Percentiles rank a stretch among this genome's conserved stretches.
phyloP scores from a whole-genome alignment of 1,140 invertebrate species.

The Pseudachorutes palmiensis region DNA sequence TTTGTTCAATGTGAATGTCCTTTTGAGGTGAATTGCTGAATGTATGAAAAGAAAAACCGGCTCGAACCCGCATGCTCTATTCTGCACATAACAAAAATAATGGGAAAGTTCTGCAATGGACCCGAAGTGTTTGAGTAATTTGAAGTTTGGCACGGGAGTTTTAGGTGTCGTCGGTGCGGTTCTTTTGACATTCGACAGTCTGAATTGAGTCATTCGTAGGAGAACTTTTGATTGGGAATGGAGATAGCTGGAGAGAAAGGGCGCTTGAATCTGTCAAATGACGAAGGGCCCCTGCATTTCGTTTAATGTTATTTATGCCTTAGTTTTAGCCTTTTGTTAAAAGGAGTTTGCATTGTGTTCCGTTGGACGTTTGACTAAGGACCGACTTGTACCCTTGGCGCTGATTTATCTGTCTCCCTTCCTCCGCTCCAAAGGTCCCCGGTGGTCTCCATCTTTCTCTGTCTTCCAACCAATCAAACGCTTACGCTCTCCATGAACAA shows the following conservation, averaged over 20 bases:
- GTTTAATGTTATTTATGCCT: background rate
- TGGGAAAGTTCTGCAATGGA: too few relatives aligned
- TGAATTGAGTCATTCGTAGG: background rate
- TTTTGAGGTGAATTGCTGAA: too few relatives aligned
- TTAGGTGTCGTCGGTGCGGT: too few relatives aligned
- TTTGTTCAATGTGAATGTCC: too few relatives aligned
- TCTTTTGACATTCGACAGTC: too few relatives aligned
- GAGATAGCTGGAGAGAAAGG: background rate
- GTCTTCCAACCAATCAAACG: too few relatives aligned
- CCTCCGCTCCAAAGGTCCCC: background rate
- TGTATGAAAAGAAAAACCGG: too few relatives aligned
- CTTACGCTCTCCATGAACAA: too few relatives aligned
- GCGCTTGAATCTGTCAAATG: background rate
- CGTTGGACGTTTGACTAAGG: background rate
- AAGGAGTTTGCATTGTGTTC: background rate
- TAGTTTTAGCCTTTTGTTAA: background rate
- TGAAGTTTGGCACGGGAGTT: too few relatives aligned
- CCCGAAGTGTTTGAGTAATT: too few relatives aligned
- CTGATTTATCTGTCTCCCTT: background rate
- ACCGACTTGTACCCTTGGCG: background rate
- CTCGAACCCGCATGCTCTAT: too few relatives aligned
- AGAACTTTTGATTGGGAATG: background rate
- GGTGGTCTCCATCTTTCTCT: background rate
- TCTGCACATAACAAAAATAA: too few relatives aligned
- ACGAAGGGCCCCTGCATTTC: background rate